Percentiles rank a stretch among this genome's conserved stretches.
These are phyloP conservation scores for Natrix natrix DNA, from an alignment of 2,797 vertebrate species.

Conservation along the genomic window DNA sequence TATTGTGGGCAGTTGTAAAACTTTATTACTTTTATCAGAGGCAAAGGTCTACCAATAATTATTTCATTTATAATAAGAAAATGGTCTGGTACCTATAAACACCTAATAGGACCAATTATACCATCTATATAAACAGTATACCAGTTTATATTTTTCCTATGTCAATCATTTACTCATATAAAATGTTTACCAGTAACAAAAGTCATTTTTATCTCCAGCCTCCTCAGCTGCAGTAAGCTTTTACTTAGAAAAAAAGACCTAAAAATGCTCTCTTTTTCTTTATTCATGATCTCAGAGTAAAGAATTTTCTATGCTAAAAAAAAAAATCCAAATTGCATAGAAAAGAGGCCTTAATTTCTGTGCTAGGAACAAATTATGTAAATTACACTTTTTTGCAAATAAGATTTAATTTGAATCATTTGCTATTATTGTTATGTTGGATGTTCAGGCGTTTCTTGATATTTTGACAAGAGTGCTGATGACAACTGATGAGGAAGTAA, in stretches of 20 bases:
- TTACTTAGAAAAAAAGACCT: background rate
- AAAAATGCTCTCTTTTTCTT: background rate
- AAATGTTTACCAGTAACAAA: background rate
- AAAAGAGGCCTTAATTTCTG: slow-evolving; percentile 24
- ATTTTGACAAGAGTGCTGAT: slow-evolving; percentile 22
- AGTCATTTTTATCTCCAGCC: background rate
- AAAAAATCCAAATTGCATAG: slow-evolving; percentile 14
- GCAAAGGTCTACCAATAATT: background rate
- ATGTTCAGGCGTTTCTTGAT: slow-evolving; percentile 5
- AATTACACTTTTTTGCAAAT: slow-evolving; percentile 29
- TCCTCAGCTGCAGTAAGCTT: background rate
- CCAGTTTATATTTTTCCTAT: background rate
- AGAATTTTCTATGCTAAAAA: background rate
- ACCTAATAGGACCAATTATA: background rate
- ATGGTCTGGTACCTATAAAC: background rate
- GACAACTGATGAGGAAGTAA: slow-evolving; percentile 1
- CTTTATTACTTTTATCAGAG: background rate
- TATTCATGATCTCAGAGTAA: background rate
- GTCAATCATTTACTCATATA: background rate
- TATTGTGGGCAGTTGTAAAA: background rate
- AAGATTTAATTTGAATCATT: slow-evolving; percentile 25
- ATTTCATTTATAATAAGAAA: background rate
- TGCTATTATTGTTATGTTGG: slow-evolving; percentile 12
- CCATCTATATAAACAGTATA: background rate
- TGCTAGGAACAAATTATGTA: slow-evolving; percentile 17